A percentile compares a stretch with the other conserved stretches of the same genome.
phyloP scores from a whole-genome alignment of 2,113 vertebrate genomes.

The Oryzias melastigma region DNA sequence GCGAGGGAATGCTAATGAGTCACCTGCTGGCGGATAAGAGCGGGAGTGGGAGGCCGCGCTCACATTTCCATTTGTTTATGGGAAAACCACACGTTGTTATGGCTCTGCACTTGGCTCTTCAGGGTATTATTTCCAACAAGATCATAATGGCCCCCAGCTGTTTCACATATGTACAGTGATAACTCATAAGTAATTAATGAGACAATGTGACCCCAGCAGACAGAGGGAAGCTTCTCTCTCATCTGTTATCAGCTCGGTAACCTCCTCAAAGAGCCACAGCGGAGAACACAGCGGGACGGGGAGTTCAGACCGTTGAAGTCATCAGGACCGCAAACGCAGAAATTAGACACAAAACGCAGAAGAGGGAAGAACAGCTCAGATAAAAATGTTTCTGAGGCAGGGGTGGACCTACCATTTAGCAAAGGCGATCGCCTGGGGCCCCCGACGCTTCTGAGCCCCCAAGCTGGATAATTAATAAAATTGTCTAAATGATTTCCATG shows the following conservation, averaged over 20 bases:
- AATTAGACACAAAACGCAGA: constrained; percentile 10
- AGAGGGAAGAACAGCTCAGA: constrained; percentile 7
- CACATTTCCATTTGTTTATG: constrained; percentile 6
- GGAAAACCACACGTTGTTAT: not conserved
- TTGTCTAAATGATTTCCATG: no score
- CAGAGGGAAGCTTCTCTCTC: constrained; percentile 41
- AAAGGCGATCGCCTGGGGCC: no score
- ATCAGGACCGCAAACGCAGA: constrained; percentile 21
- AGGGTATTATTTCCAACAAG: constrained; percentile 47
- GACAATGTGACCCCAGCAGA: constrained; percentile 65
- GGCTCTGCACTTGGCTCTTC: constrained; percentile 29
- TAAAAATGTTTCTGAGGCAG: constrained; percentile 39
- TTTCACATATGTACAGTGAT: constrained; percentile 65
- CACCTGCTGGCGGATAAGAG: constrained; percentile 54
- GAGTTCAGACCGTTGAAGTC: constrained; percentile 35
- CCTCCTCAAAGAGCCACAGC: constrained; percentile 19
- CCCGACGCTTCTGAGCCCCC: no score
- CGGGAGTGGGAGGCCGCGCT: not conserved
- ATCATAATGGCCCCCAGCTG: constrained; percentile 65
- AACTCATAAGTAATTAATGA: constrained; percentile 76
- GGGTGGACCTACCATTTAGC: no score
- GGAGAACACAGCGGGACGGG: constrained; percentile 17
- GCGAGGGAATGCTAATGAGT: constrained; percentile 63
- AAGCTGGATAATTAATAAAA: no score
- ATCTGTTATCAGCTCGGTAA: constrained; percentile 39